Conservation (phyloP, 2,113 vertebrate species). For the Grus americana region DNA sequence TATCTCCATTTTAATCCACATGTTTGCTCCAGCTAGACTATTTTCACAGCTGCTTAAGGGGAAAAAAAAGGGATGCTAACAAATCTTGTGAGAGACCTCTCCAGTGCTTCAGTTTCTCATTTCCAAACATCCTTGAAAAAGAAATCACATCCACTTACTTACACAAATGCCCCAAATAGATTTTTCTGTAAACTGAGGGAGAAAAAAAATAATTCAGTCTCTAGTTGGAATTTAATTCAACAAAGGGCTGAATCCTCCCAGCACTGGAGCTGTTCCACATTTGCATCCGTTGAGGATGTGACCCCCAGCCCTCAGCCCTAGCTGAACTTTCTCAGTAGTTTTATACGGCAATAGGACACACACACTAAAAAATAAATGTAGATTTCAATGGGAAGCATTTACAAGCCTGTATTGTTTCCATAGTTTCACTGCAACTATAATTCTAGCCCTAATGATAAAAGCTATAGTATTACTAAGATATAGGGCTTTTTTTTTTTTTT, state of each 20-base stretch:
- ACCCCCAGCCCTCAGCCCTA: constrained; percentile 61
- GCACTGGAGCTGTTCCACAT: constrained; percentile 44
- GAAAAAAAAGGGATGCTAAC: background rate
- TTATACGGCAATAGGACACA: background rate
- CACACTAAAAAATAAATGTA: background rate
- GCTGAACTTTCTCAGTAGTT: constrained; percentile 58
- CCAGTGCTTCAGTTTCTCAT: constrained; percentile 50
- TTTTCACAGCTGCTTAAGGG: constrained; percentile 55
- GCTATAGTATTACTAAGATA: constrained; percentile 49
- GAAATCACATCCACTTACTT: constrained; percentile 51
- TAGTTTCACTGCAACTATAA: constrained; percentile 43
- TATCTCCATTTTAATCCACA: constrained; percentile 14
- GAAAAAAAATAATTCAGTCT: constrained; percentile 21
- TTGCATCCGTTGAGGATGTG: constrained; percentile 65
- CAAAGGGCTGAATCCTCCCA: constrained; percentile 48
- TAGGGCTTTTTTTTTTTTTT: background rate
- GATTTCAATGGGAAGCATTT: constrained; percentile 30
- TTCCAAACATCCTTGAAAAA: constrained; percentile 59
- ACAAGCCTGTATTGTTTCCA: constrained; percentile 49
- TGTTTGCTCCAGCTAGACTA: constrained; percentile 54
- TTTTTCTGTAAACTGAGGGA: constrained; percentile 51
- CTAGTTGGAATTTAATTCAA: constrained; percentile 49
- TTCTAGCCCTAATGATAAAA: constrained; percentile 57
- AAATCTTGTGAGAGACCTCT: constrained; percentile 53
- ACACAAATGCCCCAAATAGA: constrained; percentile 60